Percentiles rank a stretch among this genome's conserved stretches.
phyloP scores from a whole-genome alignment of 2,888 invertebrate species.

The Nemotelus pantherinus region DNA sequence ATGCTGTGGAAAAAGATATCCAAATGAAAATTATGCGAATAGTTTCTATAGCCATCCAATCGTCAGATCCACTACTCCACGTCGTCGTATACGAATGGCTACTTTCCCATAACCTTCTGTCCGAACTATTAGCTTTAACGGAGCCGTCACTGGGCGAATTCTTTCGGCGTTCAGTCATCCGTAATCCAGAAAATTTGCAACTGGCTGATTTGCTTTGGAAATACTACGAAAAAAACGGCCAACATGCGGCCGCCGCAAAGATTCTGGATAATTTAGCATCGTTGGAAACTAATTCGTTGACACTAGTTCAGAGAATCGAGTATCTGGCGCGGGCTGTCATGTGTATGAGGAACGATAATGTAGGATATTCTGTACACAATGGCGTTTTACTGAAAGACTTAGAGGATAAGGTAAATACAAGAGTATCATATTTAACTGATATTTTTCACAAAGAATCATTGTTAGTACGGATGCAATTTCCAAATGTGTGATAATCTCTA shows the following conservation, averaged over 20 bases:
- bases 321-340: conserved; percentile 94
- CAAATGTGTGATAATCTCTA: neutral
- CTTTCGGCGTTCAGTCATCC: conserved; percentile 63
- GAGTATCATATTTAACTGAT: neutral
- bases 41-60: conserved; percentile 73
- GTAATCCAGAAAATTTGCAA: conserved; percentile 69
- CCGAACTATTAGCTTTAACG: conserved; percentile 72
- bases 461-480: neutral
- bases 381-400: conserved; percentile 86
- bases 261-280: conserved; percentile 86
- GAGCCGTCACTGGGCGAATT: conserved; percentile 65
- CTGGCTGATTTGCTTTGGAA: conserved; percentile 92
- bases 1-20: conserved; percentile 53
- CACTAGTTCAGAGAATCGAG: conserved; percentile 82
- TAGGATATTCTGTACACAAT: conserved; percentile 75
- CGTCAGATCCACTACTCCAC: conserved; percentile 88
- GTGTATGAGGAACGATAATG: conserved; percentile 90
- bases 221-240: conserved; percentile 91
- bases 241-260: conserved; percentile 91
- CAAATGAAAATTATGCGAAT: conserved; percentile 69
- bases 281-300: conserved; percentile 74
- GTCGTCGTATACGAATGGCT: conserved; percentile 94
- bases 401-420: conserved; percentile 78
- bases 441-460: neutral
- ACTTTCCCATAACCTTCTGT: conserved; percentile 77